phyloP scores from a whole-genome alignment of 1,140 invertebrate genomes.

The Dendroctonus valens region DNA sequence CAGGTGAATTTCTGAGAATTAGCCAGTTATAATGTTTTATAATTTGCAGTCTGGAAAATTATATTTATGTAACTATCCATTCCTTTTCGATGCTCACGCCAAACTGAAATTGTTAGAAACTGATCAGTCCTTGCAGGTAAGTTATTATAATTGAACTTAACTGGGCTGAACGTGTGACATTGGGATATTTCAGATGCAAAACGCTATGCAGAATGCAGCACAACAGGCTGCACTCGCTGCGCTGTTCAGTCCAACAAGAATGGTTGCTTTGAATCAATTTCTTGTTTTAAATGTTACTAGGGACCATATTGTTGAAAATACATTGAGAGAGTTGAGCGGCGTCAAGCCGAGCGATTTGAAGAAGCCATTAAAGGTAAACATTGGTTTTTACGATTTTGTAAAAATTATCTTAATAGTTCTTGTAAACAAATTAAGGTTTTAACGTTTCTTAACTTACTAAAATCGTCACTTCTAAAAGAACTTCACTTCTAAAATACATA shows the following conservation, averaged over 20 bases:
- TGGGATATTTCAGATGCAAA: conserved; percentile 66
- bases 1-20: background rate
- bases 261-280: conserved; percentile 61
- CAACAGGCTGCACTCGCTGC: conserved; percentile 59
- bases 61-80: conserved; percentile 90
- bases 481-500: no score
- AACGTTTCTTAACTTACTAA: no score
- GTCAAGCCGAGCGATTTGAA: conserved; percentile 77
- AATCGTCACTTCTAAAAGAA: no score
- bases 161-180: no score
- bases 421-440: no score
- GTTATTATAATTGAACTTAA: conserved; percentile 48
- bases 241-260: conserved; percentile 49
- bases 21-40: conserved; percentile 11
- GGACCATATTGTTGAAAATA: conserved; percentile 85
- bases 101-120: conserved; percentile 88
- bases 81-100: conserved; percentile 90
- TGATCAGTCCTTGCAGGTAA: conserved; percentile 81
- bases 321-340: conserved; percentile 73
- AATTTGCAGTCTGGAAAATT: conserved; percentile 59
- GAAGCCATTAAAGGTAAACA: conserved; percentile 81
- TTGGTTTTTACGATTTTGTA: background rate
- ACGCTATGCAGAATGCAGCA: conserved; percentile 71
- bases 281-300: conserved; percentile 79
- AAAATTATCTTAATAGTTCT: no score